phyloP scores from a whole-genome alignment of 1,140 invertebrate genomes.

The Maniola jurtina region DNA sequence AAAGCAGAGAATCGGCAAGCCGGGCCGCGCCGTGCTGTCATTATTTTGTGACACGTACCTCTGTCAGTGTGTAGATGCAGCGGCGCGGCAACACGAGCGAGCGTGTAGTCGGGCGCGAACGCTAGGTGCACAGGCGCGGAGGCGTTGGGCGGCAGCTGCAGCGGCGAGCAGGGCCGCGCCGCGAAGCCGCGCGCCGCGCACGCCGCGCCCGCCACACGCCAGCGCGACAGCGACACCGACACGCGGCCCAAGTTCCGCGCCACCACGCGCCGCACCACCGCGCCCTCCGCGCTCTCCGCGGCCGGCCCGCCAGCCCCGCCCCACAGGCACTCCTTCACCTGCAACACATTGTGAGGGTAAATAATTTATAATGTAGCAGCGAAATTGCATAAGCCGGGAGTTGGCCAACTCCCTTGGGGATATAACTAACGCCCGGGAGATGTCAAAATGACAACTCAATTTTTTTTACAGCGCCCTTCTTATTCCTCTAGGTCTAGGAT shows the following conservation, averaged over 20 bases:
- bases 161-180: conserved; percentile 81
- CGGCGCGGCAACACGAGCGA: conserved; percentile 86
- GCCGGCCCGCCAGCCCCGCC: conserved; percentile 83
- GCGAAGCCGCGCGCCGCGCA: conserved; percentile 79
- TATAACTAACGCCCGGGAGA: no score
- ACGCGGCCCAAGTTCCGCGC: conserved; percentile 93
- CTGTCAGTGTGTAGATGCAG: conserved; percentile 76
- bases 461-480: no score
- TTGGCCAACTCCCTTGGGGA: no score
- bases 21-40: no score
- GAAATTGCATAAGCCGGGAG: no score
- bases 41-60: conserved; percentile 37
- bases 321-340: not conserved
- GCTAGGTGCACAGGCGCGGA: conserved; percentile 93
- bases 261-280: conserved; percentile 89
- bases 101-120: conserved; percentile 95
- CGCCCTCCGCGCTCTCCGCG: conserved; percentile 80
- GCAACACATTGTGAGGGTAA: not conserved
- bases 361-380: no score
- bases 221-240: conserved; percentile 84
- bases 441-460: no score
- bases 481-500: no score
- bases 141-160: conserved; percentile 89
- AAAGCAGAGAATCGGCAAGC: no score
- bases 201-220: conserved; percentile 85